Conservation (phyloP, 2,797 vertebrate species). For the Microcaecilia unicolor region DNA sequence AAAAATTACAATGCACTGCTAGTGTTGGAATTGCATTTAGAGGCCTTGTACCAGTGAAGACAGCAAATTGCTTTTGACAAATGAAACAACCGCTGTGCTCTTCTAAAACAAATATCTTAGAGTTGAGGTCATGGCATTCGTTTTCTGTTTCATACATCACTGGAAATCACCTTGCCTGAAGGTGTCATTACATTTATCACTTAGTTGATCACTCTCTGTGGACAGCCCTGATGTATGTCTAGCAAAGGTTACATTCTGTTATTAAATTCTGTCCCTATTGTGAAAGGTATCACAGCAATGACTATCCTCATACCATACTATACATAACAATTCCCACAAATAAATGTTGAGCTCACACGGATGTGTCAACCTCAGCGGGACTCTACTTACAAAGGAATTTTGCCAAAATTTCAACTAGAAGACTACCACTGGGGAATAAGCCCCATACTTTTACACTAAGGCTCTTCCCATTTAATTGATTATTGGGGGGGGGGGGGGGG, state of each 20-base stretch:
- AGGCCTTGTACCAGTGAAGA: too few relatives aligned
- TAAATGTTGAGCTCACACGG: background rate
- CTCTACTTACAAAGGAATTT: too few relatives aligned
- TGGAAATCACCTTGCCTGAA: conserved; percentile 1
- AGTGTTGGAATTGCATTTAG: too few relatives aligned
- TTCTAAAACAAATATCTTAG: rapidly evolving
- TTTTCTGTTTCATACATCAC: background rate
- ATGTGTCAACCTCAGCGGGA: too few relatives aligned
- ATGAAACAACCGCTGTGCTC: background rate
- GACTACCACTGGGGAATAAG: too few relatives aligned
- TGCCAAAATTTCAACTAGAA: too few relatives aligned
- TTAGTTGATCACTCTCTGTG: background rate
- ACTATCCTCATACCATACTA: background rate
- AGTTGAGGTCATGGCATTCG: rapidly evolving
- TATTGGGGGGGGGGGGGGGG: too few relatives aligned
- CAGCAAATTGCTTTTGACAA: background rate
- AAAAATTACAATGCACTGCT: too few relatives aligned
- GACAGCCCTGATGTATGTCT: background rate
- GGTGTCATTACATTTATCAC: conserved; percentile 27
- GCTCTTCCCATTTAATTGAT: too few relatives aligned
- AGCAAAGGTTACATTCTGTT: conserved; percentile 23
- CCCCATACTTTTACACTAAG: too few relatives aligned
- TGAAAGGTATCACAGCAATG: background rate
- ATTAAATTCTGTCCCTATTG: background rate
- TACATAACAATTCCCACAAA: background rate